Conservation (phyloP, 2,113 vertebrate species). For the Myotis yumanensis region DNA sequence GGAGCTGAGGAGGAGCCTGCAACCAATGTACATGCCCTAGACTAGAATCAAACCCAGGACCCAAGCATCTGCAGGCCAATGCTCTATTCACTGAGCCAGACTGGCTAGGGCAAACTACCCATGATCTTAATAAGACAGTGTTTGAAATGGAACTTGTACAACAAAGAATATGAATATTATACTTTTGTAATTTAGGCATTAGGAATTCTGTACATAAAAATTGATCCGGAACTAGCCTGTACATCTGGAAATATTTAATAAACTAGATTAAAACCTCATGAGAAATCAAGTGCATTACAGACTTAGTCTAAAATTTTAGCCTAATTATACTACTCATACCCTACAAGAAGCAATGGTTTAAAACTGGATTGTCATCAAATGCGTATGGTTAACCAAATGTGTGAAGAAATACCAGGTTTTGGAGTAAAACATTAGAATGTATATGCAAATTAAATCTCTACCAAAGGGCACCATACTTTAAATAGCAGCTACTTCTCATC, state of each 20-base stretch:
- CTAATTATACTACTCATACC: slow-evolving; percentile 83
- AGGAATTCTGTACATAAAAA: slow-evolving; percentile 73
- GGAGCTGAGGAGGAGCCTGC: too few species aligned
- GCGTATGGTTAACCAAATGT: slow-evolving; percentile 82
- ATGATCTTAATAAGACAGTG: slow-evolving; percentile 77
- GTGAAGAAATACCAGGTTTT: slow-evolving; percentile 81
- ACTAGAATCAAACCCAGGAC: too few species aligned
- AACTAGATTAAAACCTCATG: slow-evolving; percentile 77
- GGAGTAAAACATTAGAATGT: slow-evolving; percentile 81
- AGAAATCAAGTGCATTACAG: slow-evolving; percentile 81
- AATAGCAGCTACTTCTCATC: slow-evolving; percentile 40
- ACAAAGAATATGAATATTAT: slow-evolving; percentile 74
- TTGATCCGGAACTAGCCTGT: slow-evolving; percentile 73
- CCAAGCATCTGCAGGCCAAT: too few species aligned
- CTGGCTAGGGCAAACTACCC: slow-evolving; percentile 49
- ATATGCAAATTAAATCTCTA: slow-evolving; percentile 74
- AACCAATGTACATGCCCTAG: too few species aligned
- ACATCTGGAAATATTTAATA: slow-evolving; percentile 85
- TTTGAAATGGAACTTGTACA: slow-evolving; percentile 73
- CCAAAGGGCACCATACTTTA: slow-evolving; percentile 54
- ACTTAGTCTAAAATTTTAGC: slow-evolving; percentile 79
- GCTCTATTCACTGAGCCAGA: too few species aligned
- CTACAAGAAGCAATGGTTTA: slow-evolving; percentile 79
- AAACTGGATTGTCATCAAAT: slow-evolving; percentile 84
- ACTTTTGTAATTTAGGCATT: slow-evolving; percentile 81